Conservation (phyloP, 2,888 invertebrate genomes). For the Miltochrista miniata region DNA sequence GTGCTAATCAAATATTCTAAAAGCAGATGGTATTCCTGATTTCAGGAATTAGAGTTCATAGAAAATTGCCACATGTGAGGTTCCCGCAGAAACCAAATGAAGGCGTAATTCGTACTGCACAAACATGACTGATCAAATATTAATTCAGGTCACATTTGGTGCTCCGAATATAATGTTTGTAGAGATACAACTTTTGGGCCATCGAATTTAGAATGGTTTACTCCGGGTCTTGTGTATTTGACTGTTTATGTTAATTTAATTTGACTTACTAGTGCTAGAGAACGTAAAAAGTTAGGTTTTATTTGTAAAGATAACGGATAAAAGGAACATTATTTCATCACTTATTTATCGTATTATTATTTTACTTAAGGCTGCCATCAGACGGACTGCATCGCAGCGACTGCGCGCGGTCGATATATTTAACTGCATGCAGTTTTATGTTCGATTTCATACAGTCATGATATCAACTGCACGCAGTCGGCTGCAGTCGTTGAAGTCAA, state of each 20-base stretch:
- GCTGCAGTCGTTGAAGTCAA: too few relatives aligned
- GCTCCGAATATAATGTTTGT: slow-evolving; percentile 70
- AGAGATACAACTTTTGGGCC: slow-evolving; percentile 76
- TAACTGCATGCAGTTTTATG: too few relatives aligned
- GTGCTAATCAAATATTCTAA: slow-evolving; percentile 54
- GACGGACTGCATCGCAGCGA: too few relatives aligned
- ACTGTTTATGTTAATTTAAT: slow-evolving; percentile 77
- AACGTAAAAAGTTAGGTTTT: slow-evolving; percentile 24
- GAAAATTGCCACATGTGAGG: slow-evolving; percentile 62
- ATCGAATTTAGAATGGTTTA: slow-evolving; percentile 75
- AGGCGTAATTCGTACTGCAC: slow-evolving; percentile 59
- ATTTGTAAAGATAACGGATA: too few relatives aligned
- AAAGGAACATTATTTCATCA: slow-evolving; percentile 16
- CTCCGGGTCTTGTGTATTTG: slow-evolving; percentile 69
- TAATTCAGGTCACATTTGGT: slow-evolving; percentile 79
- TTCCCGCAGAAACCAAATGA: slow-evolving; percentile 60
- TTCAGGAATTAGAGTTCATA: slow-evolving; percentile 62
- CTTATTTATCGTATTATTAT: too few relatives aligned
- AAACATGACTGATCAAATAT: slow-evolving; percentile 72
- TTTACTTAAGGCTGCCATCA: too few relatives aligned
- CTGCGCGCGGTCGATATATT: too few relatives aligned
- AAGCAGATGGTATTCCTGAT: slow-evolving; percentile 56
- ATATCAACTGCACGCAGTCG: too few relatives aligned
- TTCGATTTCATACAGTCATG: too few relatives aligned
- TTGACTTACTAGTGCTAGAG: slow-evolving; percentile 49